Evolutionary conservation across 1,140 invertebrate genomes (phyloP).

Genomic region (Neomicropteryx cornuta): DNA sequence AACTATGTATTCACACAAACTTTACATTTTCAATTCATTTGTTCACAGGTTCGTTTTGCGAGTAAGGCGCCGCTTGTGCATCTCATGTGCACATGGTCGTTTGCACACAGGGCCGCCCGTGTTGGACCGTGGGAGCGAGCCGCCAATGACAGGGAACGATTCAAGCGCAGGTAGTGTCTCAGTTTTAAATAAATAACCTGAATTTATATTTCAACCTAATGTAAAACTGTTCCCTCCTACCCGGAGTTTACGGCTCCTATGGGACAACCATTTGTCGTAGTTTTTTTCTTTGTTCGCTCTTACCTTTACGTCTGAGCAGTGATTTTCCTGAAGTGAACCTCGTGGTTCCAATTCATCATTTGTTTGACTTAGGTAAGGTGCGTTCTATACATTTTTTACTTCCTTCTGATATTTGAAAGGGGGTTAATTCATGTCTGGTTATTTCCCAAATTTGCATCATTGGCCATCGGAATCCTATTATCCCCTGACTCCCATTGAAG

Average conservation of each 20-base stretch:
- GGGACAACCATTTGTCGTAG: not conserved
- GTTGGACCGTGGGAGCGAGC: constrained; percentile 29
- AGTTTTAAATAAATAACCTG: not conserved
- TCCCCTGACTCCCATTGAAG: too few relatives aligned
- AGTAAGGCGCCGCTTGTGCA: constrained; percentile 27
- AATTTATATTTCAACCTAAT: not conserved
- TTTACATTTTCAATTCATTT: too few relatives aligned
- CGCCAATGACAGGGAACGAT: constrained; percentile 27
- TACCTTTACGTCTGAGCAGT: not conserved
- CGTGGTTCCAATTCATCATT: not conserved
- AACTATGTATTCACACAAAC: too few relatives aligned
- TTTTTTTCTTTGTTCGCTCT: not conserved
- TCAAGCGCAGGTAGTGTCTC: constrained; percentile 24
- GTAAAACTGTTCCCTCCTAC: not conserved
- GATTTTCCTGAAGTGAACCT: not conserved
- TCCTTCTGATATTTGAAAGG: too few relatives aligned
- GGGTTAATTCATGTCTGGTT: too few relatives aligned
- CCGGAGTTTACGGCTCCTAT: too few relatives aligned
- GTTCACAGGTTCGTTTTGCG: constrained; percentile 35
- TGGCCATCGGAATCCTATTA: too few relatives aligned
- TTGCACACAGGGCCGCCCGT: constrained; percentile 29
- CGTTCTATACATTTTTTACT: too few relatives aligned
- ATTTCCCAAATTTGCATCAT: too few relatives aligned
- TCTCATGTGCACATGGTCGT: constrained; percentile 34
- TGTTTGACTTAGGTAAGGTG: too few relatives aligned